phyloP scores from a whole-genome alignment of 2,113 vertebrate genomes.

The Paratilapia polleni region DNA sequence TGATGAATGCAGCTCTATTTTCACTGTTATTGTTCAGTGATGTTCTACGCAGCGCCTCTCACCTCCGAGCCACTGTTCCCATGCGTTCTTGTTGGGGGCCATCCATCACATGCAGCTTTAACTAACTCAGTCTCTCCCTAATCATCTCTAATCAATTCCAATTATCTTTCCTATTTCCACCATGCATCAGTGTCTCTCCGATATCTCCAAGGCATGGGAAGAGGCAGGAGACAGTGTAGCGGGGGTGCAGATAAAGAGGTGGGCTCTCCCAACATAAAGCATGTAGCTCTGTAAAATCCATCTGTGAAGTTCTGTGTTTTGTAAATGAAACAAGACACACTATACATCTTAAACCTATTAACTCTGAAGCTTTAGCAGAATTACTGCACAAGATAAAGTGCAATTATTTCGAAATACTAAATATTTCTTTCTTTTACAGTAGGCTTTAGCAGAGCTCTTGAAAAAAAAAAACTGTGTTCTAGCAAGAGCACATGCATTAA shows the following conservation, averaged over 20 bases:
- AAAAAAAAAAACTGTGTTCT: background rate
- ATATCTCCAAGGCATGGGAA: slow-evolving; percentile 44
- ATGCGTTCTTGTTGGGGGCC: slow-evolving; percentile 32
- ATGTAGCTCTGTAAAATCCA: background rate
- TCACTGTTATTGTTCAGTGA: slow-evolving; percentile 75
- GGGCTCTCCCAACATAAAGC: slow-evolving; percentile 12
- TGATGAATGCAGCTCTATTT: slow-evolving; percentile 78
- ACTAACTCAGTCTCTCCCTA: slow-evolving; percentile 70
- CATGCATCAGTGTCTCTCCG: slow-evolving; percentile 64
- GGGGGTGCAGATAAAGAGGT: slow-evolving; percentile 17
- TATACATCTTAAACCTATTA: background rate
- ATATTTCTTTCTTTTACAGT: background rate
- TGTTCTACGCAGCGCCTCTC: slow-evolving; percentile 44
- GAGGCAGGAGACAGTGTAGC: slow-evolving; percentile 29
- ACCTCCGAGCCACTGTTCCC: slow-evolving; percentile 50
- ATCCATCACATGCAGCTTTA: slow-evolving; percentile 73
- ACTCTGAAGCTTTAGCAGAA: background rate
- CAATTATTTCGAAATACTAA: background rate
- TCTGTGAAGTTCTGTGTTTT: background rate
- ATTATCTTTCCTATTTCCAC: slow-evolving; percentile 64
- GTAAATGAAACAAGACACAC: background rate
- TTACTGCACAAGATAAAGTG: background rate
- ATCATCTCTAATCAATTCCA: slow-evolving; percentile 72
- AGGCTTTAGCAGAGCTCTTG: background rate
- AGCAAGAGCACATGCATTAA: slow-evolving; percentile 15